Evolutionary conservation across 2,113 vertebrate genomes (phyloP).

Genomic region (Astur gentilis): DNA sequence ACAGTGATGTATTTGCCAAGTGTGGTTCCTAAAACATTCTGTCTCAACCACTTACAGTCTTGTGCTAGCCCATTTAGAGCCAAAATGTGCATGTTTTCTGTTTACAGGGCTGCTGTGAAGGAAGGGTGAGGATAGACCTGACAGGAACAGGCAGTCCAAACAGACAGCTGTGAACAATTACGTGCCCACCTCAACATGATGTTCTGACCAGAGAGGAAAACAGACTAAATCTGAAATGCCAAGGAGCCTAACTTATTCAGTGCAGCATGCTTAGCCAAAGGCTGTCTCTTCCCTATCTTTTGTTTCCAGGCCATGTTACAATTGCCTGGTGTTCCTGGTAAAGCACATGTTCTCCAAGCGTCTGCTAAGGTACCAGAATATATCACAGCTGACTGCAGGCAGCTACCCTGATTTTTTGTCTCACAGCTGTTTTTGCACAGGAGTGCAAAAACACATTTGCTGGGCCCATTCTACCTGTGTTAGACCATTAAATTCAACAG

Average conservation of each 20-base stretch:
- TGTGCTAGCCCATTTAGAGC: neutral
- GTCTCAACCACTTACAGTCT: constrained; percentile 16
- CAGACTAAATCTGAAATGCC: neutral
- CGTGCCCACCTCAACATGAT: neutral
- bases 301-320: neutral
- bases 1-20: neutral
- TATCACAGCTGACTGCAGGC: neutral
- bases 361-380: neutral
- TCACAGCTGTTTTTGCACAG: neutral
- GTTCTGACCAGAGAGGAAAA: constrained; percentile 20
- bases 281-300: neutral
- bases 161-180: constrained; percentile 45
- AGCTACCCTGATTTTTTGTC: neutral
- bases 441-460: neutral
- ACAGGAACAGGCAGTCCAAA: constrained; percentile 25
- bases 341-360: neutral
- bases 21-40: constrained; percentile 39
- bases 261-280: neutral
- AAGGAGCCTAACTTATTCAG: neutral
- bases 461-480: neutral
- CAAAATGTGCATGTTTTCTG: constrained; percentile 12
- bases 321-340: neutral
- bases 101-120: constrained; percentile 18
- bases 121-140: constrained; percentile 38
- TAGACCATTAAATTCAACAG: neutral